phyloP scores from a whole-genome alignment of 2,797 vertebrate genomes.

The Thripadectes ignobilis region DNA sequence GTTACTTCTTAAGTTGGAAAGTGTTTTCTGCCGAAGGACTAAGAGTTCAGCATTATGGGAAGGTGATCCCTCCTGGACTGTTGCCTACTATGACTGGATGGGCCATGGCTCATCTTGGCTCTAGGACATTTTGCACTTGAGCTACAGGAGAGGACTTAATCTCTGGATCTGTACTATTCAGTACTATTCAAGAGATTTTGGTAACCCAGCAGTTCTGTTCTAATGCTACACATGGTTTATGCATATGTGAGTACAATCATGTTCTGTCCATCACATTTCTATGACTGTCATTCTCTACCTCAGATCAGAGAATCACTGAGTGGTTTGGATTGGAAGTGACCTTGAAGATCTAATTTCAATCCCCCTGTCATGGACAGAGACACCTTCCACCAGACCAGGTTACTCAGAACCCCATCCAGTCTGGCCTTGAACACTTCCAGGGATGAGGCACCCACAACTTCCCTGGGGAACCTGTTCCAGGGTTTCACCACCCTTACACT shows the following conservation, averaged over 20 bases:
- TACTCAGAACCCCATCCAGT: not conserved
- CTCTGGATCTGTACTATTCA: not conserved
- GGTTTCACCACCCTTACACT: not conserved
- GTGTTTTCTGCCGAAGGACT: fast-evolving
- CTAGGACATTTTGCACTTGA: not conserved
- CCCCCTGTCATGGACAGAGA: too few species aligned
- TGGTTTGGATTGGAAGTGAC: not conserved
- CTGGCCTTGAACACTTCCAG: not conserved
- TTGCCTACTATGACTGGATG: too few species aligned
- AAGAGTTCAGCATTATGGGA: fast-evolving
- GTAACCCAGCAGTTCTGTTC: not conserved
- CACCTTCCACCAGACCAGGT: not conserved
- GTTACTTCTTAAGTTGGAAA: not conserved
- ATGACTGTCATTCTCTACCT: not conserved
- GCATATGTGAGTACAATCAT: not conserved
- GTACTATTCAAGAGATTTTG: not conserved
- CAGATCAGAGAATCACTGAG: not conserved
- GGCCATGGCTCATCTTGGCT: not conserved
- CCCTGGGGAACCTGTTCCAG: not conserved
- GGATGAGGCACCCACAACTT: not conserved
- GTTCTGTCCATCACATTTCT: not conserved
- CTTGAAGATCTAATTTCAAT: not conserved
- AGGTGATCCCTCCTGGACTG: not conserved
- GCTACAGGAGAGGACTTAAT: not conserved
- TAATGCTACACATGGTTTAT: not conserved